Evolutionary conservation across 1,140 invertebrate genomes (phyloP).

Genomic region (Arctopsyche grandis): DNA sequence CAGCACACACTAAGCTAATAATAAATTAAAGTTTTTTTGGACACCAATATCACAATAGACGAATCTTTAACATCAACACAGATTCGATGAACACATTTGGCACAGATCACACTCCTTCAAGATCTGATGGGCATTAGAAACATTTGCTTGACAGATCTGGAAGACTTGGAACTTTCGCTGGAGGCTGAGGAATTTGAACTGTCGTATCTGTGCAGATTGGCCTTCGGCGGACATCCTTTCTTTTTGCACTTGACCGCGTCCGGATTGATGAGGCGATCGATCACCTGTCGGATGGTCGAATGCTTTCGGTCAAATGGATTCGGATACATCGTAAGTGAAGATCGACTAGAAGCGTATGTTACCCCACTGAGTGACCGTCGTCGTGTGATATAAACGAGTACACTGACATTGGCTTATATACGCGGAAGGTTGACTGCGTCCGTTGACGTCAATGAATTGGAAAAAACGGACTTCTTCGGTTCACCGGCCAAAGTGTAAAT

Average conservation of each 20-base stretch:
- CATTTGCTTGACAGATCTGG: too few relatives aligned
- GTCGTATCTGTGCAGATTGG: slow-evolving; percentile 48
- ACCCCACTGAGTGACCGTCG: not conserved
- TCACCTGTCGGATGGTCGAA: slow-evolving; percentile 74
- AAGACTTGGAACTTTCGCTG: not conserved
- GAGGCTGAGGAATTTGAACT: slow-evolving; percentile 50
- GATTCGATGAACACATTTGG: too few relatives aligned
- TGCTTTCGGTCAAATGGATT: slow-evolving; percentile 80
- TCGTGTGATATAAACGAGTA: not conserved
- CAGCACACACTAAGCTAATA: too few relatives aligned
- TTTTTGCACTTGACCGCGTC: slow-evolving; percentile 56
- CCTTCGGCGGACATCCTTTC: slow-evolving; percentile 44
- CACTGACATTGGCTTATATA: slow-evolving; percentile 7
- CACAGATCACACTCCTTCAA: too few relatives aligned
- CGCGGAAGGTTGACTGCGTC: not conserved
- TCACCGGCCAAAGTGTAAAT: not conserved
- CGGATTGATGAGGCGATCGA: slow-evolving; percentile 70
- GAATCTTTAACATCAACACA: too few relatives aligned
- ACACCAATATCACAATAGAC: too few relatives aligned
- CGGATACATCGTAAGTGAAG: slow-evolving; percentile 70
- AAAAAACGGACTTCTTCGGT: not conserved
- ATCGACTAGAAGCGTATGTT: not conserved
- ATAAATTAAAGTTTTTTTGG: too few relatives aligned
- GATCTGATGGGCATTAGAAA: too few relatives aligned
- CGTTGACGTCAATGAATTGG: slow-evolving; percentile 9